Conservation (phyloP, 2,888 invertebrate species). For the Harpalus rufipes region DNA sequence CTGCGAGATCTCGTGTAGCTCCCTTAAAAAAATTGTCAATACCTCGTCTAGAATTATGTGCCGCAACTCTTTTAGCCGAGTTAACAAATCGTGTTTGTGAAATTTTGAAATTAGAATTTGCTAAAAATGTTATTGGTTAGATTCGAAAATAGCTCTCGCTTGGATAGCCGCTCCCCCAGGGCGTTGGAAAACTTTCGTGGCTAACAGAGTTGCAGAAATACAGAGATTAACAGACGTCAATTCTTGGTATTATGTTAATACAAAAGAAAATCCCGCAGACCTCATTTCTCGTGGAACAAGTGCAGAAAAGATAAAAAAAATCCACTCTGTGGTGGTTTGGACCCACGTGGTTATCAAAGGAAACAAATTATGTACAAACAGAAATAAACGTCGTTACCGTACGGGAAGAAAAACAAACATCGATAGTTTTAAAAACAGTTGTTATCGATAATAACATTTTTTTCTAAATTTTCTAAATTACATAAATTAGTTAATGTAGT, state of each 20-base stretch:
- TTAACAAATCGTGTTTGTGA: conserved; percentile 48
- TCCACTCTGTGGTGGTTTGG: conserved; percentile 67
- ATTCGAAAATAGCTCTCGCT: conserved; percentile 69
- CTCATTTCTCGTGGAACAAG: conserved; percentile 67
- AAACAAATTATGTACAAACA: background rate
- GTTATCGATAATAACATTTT: conserved; percentile 52
- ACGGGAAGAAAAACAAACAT: background rate
- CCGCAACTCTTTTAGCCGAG: conserved; percentile 67
- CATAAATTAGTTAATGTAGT: conserved; percentile 60
- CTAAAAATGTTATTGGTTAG: conserved; percentile 68
- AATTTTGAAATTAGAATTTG: conserved; percentile 23
- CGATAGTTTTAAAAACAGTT: conserved; percentile 36
- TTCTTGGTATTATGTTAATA: conserved; percentile 67
- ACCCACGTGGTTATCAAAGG: conserved; percentile 64
- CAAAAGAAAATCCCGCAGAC: conserved; percentile 68
- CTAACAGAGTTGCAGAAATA: conserved; percentile 68
- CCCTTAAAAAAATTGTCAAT: conserved; percentile 68
- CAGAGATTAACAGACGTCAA: conserved; percentile 49
- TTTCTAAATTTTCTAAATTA: conserved; percentile 41
- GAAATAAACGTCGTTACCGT: background rate
- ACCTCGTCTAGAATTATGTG: conserved; percentile 69
- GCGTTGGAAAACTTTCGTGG: conserved; percentile 69
- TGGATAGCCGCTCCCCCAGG: conserved; percentile 68
- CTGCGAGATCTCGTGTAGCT: conserved; percentile 69
- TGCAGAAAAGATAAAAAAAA: conserved; percentile 56